Base-by-base conservation (phyloP, 2,888 invertebrate genomes). In the Hyalella azteca region DNA sequence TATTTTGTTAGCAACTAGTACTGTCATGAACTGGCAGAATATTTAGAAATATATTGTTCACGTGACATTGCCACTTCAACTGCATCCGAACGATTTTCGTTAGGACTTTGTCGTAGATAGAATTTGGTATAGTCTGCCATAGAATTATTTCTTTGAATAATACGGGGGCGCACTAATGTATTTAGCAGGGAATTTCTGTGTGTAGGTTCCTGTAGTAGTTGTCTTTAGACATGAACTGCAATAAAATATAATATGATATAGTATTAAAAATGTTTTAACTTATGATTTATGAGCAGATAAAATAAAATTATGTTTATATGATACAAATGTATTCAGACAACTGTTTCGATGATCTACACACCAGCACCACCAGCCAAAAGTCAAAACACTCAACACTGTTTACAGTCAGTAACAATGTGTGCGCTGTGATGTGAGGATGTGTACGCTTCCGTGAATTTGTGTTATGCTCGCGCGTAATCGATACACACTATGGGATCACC, bases 401-500 rank as follows among this genome's bases (percentile, higher is more conserved):
- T 5, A 5, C 22, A 26, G 54, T 29, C 54, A 54, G 54, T 54
- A 54, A 26, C 54, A 54, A 54, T 29, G 54, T 54, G 22, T 29
- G 22, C 29, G 54, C 54, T 54, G 26, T 26, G 29, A 29, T 54
- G 54, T 26, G 54, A 4, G 54, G 54, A 22, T 54, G 54, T 54
- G 54, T 26, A 29, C 26, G 19, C 26, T 9, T 54, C 4, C 22
- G 54, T 54, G 54, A 54, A 66, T 32, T 29, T 36, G 66, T 66
- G 66, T 66, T 66, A 66, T 66, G 66, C 66, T 66, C 54, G 36
- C 39, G 36, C 66, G 66, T 11, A 36, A 66, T 66, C 66, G 29
- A 66, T 66, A 32, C 66, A 29, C 66, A 66, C 32, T 36, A 66
- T 66, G 66, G 66, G 66, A 66, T 66, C 66, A 36, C 66, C 66